phyloP scores from a whole-genome alignment of 1,140 invertebrate genomes.

The Drosophila nasuta region DNA sequence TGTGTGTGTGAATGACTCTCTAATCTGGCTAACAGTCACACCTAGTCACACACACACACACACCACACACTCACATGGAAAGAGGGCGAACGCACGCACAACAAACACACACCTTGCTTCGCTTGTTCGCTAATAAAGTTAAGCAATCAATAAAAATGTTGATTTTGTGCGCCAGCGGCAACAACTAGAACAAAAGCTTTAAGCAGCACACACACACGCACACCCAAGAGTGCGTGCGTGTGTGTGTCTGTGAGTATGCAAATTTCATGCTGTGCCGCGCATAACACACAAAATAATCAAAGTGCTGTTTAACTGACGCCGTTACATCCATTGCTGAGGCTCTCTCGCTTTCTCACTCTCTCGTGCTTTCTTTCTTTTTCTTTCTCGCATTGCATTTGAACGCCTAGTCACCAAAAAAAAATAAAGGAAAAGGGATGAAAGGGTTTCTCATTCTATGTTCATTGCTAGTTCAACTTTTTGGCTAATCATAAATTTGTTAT shows the following conservation, averaged over 20 bases:
- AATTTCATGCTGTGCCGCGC: constrained; percentile 35
- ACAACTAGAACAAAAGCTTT: constrained; percentile 35
- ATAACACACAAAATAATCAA: constrained; percentile 43
- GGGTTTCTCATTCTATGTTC: neutral
- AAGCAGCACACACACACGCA: constrained; percentile 8
- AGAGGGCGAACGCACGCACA: constrained; percentile 11
- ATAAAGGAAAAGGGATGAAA: neutral
- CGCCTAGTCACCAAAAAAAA: neutral
- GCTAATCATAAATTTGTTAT: constrained; percentile 20
- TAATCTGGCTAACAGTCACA: constrained; percentile 40
- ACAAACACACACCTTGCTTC: constrained; percentile 19
- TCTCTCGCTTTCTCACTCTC: neutral
- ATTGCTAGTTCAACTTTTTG: constrained; percentile 5
- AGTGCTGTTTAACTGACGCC: constrained; percentile 41
- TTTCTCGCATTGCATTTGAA: neutral
- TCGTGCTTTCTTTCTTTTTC: neutral
- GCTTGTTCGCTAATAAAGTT: constrained; percentile 47
- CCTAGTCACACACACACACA: constrained; percentile 19
- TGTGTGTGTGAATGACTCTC: neutral
- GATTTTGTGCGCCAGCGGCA: constrained; percentile 37
- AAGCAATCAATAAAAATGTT: constrained; percentile 58
- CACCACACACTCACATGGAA: constrained; percentile 11
- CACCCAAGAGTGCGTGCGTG: neutral
- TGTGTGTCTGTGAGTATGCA: constrained; percentile 25
- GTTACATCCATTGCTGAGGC: neutral